phyloP scores from a whole-genome alignment of 2,888 invertebrate genomes.

The Xestobium rufovillosum region DNA sequence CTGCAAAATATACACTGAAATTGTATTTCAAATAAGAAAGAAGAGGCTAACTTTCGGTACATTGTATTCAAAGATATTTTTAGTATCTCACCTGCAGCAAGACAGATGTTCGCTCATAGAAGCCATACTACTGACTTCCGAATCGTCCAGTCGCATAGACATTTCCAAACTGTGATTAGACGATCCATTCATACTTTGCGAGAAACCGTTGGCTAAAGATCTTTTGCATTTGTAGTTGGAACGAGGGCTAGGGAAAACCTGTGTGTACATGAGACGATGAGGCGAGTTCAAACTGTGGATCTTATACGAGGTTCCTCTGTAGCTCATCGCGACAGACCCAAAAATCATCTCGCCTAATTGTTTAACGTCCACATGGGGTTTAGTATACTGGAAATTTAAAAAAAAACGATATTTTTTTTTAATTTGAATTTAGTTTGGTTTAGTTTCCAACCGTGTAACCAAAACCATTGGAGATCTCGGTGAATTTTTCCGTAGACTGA shows the following conservation, averaged over 20 bases:
- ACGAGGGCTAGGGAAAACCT: constrained; percentile 41
- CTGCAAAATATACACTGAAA: too few relatives aligned
- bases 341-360: constrained; percentile 87
- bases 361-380: constrained; percentile 60
- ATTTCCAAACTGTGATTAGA: constrained; percentile 33
- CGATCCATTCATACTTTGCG: constrained; percentile 13
- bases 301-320: constrained; percentile 79
- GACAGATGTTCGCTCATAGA: constrained; percentile 36
- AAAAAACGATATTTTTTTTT: too few relatives aligned
- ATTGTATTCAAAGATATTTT: too few relatives aligned
- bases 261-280: constrained; percentile 41
- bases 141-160: constrained; percentile 34
- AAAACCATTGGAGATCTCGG: constrained; percentile 57
- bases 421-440: too few relatives aligned
- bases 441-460: constrained; percentile 52
- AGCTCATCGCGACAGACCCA: constrained; percentile 84
- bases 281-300: constrained; percentile 56
- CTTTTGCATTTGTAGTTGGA: neutral
- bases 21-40: too few relatives aligned
- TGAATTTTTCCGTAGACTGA: constrained; percentile 45
- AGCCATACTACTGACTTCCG: constrained; percentile 34
- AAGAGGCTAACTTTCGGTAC: too few relatives aligned
- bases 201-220: neutral
- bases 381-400: constrained; percentile 56
- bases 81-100: too few relatives aligned